phyloP scores from a whole-genome alignment of 2,888 invertebrate species.

The Ennomos fuscantarius region DNA sequence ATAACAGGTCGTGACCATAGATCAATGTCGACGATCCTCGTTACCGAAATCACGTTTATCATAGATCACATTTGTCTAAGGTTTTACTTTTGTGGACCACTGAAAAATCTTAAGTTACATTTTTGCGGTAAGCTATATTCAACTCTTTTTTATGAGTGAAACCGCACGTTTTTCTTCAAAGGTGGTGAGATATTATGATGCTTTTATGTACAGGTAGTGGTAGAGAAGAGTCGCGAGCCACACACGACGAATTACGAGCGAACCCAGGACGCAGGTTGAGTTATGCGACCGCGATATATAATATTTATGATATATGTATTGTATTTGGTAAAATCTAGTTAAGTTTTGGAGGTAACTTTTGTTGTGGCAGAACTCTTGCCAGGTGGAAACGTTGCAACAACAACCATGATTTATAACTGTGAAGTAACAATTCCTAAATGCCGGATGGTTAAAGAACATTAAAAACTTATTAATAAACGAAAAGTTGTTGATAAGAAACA shows the following conservation, averaged over 20 bases:
- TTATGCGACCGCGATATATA: slow-evolving; percentile 76
- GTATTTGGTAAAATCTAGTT: slow-evolving; percentile 63
- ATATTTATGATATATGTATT: slow-evolving; percentile 74
- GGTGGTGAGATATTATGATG: slow-evolving; percentile 43
- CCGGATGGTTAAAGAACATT: neutral
- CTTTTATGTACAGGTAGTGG: slow-evolving; percentile 59
- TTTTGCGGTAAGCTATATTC: slow-evolving; percentile 36
- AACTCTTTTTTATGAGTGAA: slow-evolving; percentile 40
- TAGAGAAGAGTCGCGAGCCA: slow-evolving; percentile 77
- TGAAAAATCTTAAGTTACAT: slow-evolving; percentile 46
- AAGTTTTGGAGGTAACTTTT: slow-evolving; percentile 41
- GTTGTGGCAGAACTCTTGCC: slow-evolving; percentile 21
- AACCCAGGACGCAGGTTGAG: slow-evolving; percentile 72
- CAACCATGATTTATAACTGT: slow-evolving; percentile 12
- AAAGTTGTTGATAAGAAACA: no score
- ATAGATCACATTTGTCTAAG: slow-evolving; percentile 83
- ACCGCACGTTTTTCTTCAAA: slow-evolving; percentile 50
- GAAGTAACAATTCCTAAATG: neutral
- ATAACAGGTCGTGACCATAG: slow-evolving; percentile 71
- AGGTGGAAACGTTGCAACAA: slow-evolving; percentile 17
- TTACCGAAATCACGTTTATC: slow-evolving; percentile 84
- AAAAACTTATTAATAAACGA: no score
- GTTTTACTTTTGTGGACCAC: slow-evolving; percentile 60
- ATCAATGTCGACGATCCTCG: slow-evolving; percentile 72
- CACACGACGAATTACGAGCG: slow-evolving; percentile 82